A percentile compares a stretch with the other conserved stretches of the same genome.
These are phyloP conservation scores for Eulemur coronatus DNA, from an alignment of 2,797 vertebrate species.

Conservation along the genomic window DNA sequence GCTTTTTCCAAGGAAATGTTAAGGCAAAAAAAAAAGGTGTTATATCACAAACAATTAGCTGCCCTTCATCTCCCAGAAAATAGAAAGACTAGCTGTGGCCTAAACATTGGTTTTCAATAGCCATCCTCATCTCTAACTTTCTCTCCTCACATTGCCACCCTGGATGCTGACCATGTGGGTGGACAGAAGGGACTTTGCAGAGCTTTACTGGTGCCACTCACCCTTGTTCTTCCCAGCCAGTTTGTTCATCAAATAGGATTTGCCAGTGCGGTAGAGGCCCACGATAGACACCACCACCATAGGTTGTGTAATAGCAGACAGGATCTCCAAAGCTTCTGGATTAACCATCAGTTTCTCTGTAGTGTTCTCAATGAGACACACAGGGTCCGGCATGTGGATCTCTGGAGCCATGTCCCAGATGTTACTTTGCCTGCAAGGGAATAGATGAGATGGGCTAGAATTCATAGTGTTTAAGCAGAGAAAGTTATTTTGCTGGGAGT, in stretches of 20 bases:
- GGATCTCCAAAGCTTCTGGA: slow-evolving; percentile 62
- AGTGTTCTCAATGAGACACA: slow-evolving; percentile 77
- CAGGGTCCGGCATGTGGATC: slow-evolving; percentile 63
- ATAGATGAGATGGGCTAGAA: background rate
- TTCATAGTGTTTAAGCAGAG: background rate
- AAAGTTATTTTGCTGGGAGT: background rate
- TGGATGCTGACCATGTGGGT: background rate
- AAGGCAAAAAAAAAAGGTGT: background rate
- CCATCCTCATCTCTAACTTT: background rate
- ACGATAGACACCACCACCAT: slow-evolving; percentile 81
- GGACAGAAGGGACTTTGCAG: background rate
- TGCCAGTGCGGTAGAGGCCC: slow-evolving; percentile 79
- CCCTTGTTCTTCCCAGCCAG: slow-evolving; percentile 75
- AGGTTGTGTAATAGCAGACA: slow-evolving; percentile 74
- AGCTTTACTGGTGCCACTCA: slow-evolving; percentile 26
- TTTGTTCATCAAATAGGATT: slow-evolving; percentile 84
- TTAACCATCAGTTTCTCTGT: slow-evolving; percentile 56
- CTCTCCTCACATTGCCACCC: background rate
- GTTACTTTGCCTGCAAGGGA: background rate
- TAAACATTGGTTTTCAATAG: background rate
- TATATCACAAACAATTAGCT: background rate
- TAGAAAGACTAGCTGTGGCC: background rate
- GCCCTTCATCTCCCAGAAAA: background rate
- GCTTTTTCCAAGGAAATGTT: background rate
- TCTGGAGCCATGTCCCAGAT: slow-evolving; percentile 3